Base-by-base conservation (phyloP, 2,888 invertebrate species). In the Drosophila mettleri region DNA sequence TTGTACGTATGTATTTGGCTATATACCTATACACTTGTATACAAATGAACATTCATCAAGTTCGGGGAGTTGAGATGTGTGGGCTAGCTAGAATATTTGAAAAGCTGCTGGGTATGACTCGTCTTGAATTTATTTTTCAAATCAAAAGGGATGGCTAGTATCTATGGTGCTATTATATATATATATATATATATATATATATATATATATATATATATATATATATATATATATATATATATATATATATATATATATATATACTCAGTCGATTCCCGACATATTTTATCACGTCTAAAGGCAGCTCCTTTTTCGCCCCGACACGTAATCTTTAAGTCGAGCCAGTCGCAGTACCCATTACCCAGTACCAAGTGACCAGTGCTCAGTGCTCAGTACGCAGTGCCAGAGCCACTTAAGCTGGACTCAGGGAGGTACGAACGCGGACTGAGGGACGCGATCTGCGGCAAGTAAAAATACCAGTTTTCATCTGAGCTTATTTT, bases 321-420 rank as follows among this genome's bases (percentile, higher is more conserved):
- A 78, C 81, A 84, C 84, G 81, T 78, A 80, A 80, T 83, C 80
- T 69, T 75, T 69, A 76, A 70, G 69, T 55, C 78, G 67, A 31
- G 41, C 36, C 41, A 46, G 46, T 27, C 43, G 18, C 29, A 46
- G 14, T 9, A n/a, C 18, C 24, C 24, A 24, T 4, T 24, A 6
- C 24, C 33, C 46, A 20, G 14, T 7, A 31, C 22, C 41, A 12
- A 46, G 46, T 27, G 27, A n/a, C n/a, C n/a, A 46, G 46, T 27
- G 27, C 43, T 18, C 29, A 46, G 14, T 9, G 22, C 18, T 7
- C 24, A 24, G 24, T 24, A 6, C 24, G 12, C 46, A 20, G 14
- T 7, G 46, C 22, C 41, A 12, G 65, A 39, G 55, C 36, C 22
- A 51, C 45, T 31, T 34, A 53, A 48, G 38, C 51, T 51, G 31